A percentile compares a stretch with the other conserved stretches of the same genome.
Evolutionary conservation across 2,797 vertebrate genomes (phyloP).

Genomic region (Premnoplex brunnescens): DNA sequence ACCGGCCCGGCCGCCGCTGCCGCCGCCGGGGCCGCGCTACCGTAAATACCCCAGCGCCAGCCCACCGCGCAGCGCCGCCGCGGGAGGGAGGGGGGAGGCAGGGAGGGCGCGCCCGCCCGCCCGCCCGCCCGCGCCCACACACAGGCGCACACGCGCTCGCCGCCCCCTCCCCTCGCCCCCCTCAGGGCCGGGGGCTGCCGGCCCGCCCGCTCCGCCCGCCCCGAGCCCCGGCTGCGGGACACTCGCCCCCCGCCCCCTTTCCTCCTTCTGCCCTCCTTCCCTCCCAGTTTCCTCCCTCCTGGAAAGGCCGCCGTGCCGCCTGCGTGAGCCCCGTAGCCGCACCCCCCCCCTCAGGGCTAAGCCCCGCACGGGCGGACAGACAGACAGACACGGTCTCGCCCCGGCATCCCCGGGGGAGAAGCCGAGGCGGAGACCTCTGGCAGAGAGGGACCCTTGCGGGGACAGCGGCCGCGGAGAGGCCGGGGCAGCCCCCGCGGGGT

Average conservation of each 20-base stretch:
- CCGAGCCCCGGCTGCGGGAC: not conserved
- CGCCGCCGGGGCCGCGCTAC: constrained; percentile 85
- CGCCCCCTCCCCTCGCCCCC: not conserved
- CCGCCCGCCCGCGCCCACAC: constrained; percentile 7
- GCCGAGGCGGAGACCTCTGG: not conserved
- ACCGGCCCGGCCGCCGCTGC: constrained; percentile 24
- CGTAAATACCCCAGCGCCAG: constrained; percentile 79
- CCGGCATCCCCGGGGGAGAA: not conserved
- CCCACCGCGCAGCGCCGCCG: constrained; percentile 16
- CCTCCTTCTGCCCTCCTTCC: not conserved
- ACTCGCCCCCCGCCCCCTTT: no score
- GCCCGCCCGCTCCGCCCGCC: no score
- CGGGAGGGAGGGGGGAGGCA: constrained; percentile 20
- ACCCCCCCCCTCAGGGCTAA: not conserved
- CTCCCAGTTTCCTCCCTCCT: not conserved
- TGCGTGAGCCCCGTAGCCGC: not conserved
- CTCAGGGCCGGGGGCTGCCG: not conserved
- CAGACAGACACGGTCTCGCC: not conserved
- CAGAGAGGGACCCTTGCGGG: not conserved
- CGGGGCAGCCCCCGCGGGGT: not conserved
- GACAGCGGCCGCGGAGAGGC: not conserved
- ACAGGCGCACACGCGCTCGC: not conserved
- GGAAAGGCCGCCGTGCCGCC: not conserved
- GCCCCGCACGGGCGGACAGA: not conserved
- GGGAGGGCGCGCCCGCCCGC: not conserved